phyloP scores from a whole-genome alignment of 2,797 vertebrate genomes.

The Parotocinclus haroldoi region DNA sequence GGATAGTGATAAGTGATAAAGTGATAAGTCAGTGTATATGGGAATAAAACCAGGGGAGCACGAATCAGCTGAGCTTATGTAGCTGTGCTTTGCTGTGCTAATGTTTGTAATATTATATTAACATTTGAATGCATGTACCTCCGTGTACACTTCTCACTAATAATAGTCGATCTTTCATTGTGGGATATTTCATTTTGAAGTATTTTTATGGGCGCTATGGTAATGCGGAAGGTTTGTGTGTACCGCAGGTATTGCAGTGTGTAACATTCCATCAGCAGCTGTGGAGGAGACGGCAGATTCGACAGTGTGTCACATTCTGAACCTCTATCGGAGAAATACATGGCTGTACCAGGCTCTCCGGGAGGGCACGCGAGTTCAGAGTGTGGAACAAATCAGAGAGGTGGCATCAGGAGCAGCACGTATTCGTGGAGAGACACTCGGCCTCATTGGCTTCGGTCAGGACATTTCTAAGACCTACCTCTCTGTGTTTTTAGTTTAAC shows the following conservation, averaged over 20 bases:
- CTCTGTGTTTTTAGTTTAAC: too few relatives aligned
- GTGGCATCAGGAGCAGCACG: slow-evolving; percentile 90
- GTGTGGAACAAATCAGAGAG: slow-evolving; percentile 93
- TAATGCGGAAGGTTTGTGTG: slow-evolving; percentile 5
- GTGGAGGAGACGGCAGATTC: slow-evolving; percentile 96
- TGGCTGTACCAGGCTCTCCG: slow-evolving; percentile 96
- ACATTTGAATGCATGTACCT: too few relatives aligned
- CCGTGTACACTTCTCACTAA: too few relatives aligned
- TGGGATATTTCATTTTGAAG: too few relatives aligned
- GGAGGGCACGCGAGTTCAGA: slow-evolving; percentile 91
- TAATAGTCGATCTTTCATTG: too few relatives aligned
- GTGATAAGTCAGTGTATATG: too few relatives aligned
- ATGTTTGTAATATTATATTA: too few relatives aligned
- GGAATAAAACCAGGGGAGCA: too few relatives aligned
- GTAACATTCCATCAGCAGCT: slow-evolving; percentile 91
- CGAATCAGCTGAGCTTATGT: too few relatives aligned
- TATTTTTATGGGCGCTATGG: too few relatives aligned
- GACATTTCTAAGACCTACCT: neutral
- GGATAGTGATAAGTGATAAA: too few relatives aligned
- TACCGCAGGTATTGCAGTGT: slow-evolving; percentile 85
- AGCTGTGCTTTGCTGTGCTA: too few relatives aligned
- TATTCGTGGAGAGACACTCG: slow-evolving; percentile 90
- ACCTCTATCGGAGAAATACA: slow-evolving; percentile 91
- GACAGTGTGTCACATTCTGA: slow-evolving; percentile 90
- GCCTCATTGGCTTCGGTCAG: slow-evolving; percentile 92